Percentiles rank a stretch among this genome's conserved stretches.
Conservation (phyloP, 1,140 invertebrate genomes). For the Oryctes rhinoceros region DNA sequence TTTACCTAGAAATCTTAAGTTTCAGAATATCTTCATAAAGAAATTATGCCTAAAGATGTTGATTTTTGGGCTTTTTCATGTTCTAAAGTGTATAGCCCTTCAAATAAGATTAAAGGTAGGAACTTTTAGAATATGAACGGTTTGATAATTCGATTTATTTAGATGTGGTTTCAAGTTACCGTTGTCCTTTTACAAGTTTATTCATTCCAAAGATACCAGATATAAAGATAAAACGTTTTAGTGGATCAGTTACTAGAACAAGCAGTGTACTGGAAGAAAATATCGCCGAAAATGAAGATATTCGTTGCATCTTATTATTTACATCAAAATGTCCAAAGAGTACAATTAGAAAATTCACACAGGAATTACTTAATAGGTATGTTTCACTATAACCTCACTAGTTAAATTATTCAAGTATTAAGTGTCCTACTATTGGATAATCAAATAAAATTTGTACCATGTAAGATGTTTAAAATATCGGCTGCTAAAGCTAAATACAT, state of each 20-base stretch:
- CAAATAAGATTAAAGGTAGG: not conserved
- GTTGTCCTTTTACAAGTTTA: slow-evolving; percentile 13
- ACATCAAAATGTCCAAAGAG: not conserved
- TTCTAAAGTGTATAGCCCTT: not conserved
- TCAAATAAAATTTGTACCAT: too few relatives aligned
- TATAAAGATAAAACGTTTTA: slow-evolving; percentile 33
- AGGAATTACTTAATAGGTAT: not conserved
- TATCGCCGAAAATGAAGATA: slow-evolving; percentile 20
- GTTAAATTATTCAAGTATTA: not conserved
- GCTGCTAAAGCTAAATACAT: too few relatives aligned
- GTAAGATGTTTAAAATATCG: too few relatives aligned
- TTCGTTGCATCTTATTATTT: slow-evolving; percentile 25
- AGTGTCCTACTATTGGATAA: not conserved
- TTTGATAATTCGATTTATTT: not conserved
- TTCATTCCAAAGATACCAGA: slow-evolving; percentile 27
- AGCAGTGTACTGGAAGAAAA: not conserved
- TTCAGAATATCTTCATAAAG: slow-evolving; percentile 37
- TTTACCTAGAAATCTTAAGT: not conserved
- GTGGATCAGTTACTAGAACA: not conserved
- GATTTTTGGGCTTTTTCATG: slow-evolving; percentile 35
- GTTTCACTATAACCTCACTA: not conserved
- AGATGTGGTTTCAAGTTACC: not conserved
- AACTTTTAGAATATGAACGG: not conserved
- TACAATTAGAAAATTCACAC: not conserved
- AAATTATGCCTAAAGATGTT: slow-evolving; percentile 1